Percentiles rank a stretch among this genome's conserved stretches.
phyloP scores from a whole-genome alignment of 2,888 invertebrate species.

The Parnassius apollo region DNA sequence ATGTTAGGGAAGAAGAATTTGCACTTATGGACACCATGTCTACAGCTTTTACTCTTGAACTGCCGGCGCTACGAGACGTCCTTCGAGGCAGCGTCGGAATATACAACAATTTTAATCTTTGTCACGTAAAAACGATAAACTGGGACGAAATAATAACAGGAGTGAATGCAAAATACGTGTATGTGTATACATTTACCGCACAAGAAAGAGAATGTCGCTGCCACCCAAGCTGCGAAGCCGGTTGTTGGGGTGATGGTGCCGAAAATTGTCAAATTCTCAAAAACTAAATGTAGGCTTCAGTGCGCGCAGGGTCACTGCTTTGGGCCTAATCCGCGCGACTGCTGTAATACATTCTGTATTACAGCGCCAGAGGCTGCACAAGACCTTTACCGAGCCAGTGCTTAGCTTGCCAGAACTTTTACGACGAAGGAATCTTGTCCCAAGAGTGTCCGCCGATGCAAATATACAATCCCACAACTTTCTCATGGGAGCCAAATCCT shows the following conservation, averaged over 20 bases:
- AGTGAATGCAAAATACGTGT: constrained; percentile 85
- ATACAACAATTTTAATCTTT: constrained; percentile 96
- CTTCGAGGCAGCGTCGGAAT: constrained; percentile 95
- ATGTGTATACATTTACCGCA: constrained; percentile 91
- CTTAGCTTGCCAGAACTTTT: constrained; percentile 96
- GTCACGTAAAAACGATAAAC: constrained; percentile 94
- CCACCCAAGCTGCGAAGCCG: constrained; percentile 88
- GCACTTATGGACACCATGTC: constrained; percentile 93
- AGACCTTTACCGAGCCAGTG: constrained; percentile 97
- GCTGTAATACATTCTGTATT: constrained; percentile 98
- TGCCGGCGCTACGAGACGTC: constrained; percentile 94
- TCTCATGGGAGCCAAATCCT: constrained; percentile 95
- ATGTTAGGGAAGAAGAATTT: constrained; percentile 90
- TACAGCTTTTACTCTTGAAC: constrained; percentile 91
- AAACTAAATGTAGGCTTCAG: constrained; percentile 95
- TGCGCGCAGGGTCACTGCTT: constrained; percentile 97
- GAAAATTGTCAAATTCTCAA: constrained; percentile 97
- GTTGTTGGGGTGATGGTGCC: constrained; percentile 98
- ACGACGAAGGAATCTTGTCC: constrained; percentile 97
- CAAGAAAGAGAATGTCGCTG: constrained; percentile 91
- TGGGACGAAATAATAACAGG: constrained; percentile 97
- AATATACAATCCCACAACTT: constrained; percentile 94
- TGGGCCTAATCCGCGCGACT: constrained; percentile 94
- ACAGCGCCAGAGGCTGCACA: constrained; percentile 97
- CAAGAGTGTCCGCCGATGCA: constrained; percentile 97